A percentile compares a stretch with the other conserved stretches of the same genome.
phyloP scores from a whole-genome alignment of 2,113 vertebrate species.

The Notothenia rossii region DNA sequence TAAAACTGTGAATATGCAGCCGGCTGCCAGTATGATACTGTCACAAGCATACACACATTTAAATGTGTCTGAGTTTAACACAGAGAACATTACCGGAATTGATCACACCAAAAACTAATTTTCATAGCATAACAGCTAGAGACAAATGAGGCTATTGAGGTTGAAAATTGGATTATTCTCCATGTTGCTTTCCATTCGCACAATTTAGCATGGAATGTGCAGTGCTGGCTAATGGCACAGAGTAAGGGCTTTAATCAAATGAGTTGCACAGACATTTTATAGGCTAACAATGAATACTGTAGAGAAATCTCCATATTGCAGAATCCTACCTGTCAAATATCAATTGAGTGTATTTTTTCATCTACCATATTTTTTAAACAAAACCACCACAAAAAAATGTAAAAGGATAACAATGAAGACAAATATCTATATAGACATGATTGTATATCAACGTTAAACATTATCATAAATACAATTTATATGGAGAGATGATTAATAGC shows the following conservation, averaged over 20 bases:
- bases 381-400: too few relatives aligned
- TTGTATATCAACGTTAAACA: too few relatives aligned
- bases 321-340: neutral
- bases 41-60: conserved; percentile 8
- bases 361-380: too few relatives aligned
- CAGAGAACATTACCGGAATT: conserved; percentile 49
- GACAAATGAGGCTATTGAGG: conserved; percentile 49
- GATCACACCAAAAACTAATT: conserved; percentile 55
- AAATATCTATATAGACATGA: too few relatives aligned
- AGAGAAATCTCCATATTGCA: conserved; percentile 11
- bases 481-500: too few relatives aligned
- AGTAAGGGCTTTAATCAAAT: conserved; percentile 47
- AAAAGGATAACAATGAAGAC: too few relatives aligned
- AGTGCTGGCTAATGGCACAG: conserved; percentile 22
- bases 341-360: neutral
- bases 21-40: conserved; percentile 49
- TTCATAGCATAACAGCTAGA: conserved; percentile 33
- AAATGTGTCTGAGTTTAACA: conserved; percentile 40
- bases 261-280: conserved; percentile 9
- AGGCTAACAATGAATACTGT: neutral
- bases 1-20: conserved; percentile 53
- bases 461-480: too few relatives aligned
- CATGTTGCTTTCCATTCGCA: conserved; percentile 46
- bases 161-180: conserved; percentile 62
- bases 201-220: conserved; percentile 53